A percentile compares a stretch with the other conserved stretches of the same genome.
Evolutionary conservation across 2,888 invertebrate genomes (phyloP).

Genomic region (Eretmocerus hayati): DNA sequence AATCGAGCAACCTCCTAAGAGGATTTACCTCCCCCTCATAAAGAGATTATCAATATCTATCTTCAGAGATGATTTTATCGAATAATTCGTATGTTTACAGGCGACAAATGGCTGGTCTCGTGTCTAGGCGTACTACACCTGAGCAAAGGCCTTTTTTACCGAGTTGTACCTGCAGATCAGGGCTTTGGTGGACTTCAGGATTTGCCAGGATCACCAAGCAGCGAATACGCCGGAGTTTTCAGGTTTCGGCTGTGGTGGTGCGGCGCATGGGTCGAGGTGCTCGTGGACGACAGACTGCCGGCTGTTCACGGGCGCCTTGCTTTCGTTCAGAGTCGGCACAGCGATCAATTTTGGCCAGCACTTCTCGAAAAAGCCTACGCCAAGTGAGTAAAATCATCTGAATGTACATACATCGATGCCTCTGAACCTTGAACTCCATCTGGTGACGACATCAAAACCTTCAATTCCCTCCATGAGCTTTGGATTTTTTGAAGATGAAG

Average conservation of each 20-base stretch:
- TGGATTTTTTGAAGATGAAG: no score
- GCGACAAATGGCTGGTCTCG: constrained; percentile 86
- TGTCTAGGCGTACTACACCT: constrained; percentile 79
- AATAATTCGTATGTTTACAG: constrained; percentile 50
- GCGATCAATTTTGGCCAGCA: constrained; percentile 83
- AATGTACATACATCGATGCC: no score
- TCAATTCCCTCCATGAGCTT: no score
- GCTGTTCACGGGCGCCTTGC: constrained; percentile 81
- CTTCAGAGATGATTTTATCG: not conserved
- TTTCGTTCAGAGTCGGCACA: constrained; percentile 74
- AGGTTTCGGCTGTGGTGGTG: constrained; percentile 92
- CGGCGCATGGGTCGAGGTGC: constrained; percentile 84
- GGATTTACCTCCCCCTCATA: not conserved
- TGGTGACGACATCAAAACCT: no score
- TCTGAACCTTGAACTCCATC: no score
- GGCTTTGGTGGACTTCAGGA: constrained; percentile 57
- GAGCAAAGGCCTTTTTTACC: constrained; percentile 80
- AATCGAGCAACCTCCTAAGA: not conserved
- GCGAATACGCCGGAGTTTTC: constrained; percentile 68
- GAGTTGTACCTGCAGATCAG: constrained; percentile 88
- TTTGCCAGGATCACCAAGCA: constrained; percentile 44
- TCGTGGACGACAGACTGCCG: constrained; percentile 84
- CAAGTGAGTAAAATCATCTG: constrained; percentile 68
- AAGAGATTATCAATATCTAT: not conserved
- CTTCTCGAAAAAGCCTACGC: constrained; percentile 89